These are phyloP conservation scores for Drusus annulatus DNA, from an alignment of 1,140 invertebrate species.

Conservation along the genomic window DNA sequence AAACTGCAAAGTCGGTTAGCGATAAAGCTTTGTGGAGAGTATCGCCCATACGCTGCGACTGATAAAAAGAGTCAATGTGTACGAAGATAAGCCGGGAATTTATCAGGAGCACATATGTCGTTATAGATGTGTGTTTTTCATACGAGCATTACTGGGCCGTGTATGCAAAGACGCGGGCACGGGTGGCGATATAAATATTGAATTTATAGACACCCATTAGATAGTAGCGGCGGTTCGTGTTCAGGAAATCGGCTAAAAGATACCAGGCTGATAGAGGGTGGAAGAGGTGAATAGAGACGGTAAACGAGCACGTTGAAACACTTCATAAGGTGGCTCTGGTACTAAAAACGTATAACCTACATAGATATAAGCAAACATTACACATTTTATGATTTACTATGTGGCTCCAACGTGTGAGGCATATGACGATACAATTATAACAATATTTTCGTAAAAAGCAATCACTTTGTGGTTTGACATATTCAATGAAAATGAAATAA, in stretches of 20 bases:
- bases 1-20: slow-evolving; percentile 21
- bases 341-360: not conserved
- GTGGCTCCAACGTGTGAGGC: too few relatives aligned
- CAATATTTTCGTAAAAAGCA: too few relatives aligned
- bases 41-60: not conserved
- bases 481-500: too few relatives aligned
- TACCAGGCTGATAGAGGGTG: slow-evolving; percentile 9
- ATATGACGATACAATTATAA: too few relatives aligned
- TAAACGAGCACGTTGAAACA: slow-evolving; percentile 10
- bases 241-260: slow-evolving; percentile 37
- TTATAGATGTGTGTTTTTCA: not conserved
- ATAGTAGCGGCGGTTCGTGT: slow-evolving; percentile 2
- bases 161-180: slow-evolving; percentile 6
- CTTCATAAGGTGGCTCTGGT: not conserved
- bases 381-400: not conserved
- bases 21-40: not conserved
- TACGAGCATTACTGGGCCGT: not conserved
- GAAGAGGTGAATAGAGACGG: not conserved
- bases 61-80: slow-evolving; percentile 17
- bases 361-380: not conserved
- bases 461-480: too few relatives aligned
- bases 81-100: not conserved
- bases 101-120: slow-evolving; percentile 6
- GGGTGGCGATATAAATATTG: slow-evolving; percentile 7
- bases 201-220: slow-evolving; percentile 14